Base-by-base conservation (phyloP, 2,888 invertebrate genomes). In the Tortricodes alternella region DNA sequence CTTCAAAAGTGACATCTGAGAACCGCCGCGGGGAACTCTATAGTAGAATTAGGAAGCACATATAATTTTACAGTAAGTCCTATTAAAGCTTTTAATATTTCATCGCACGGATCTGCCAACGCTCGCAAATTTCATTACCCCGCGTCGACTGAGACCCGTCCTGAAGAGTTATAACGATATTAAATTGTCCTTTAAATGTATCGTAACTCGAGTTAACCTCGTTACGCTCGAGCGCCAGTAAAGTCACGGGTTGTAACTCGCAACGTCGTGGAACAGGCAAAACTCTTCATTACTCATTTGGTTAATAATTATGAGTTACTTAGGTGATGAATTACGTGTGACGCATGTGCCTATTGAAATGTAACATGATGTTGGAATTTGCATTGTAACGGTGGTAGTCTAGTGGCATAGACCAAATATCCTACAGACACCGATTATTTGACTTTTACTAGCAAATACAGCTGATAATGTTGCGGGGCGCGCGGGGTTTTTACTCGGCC, bases 121-220 rank as follows among this genome's bases (percentile, higher is more conserved):
- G 18, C 18, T 11, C 11, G 16, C 15, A 35, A 55, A 55, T 48
- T 55, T 35, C 24, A 55, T 55, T 41, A 24, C n/a, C 35, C 44
- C 46, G 21, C 41, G 24, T 24, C 24, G 18, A 41, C 32, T 29
- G 38, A 49, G 35, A 49, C 48, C 39, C 48, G 39, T 19, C 48
- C 55, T 27, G 55, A 50, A 50, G 32, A 56, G 37, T 56, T 50
- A 50, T 50, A 56, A 56, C 44, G 37, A 44, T 21, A 43, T 44
- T 56, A 49, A 50, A 56, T 43, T 50, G 56, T 56, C 43, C 56
- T 49, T 46, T 44, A 56, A 56, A 35, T 49, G 56, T 56, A 50
- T 44, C 49, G 37, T 50, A 43, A 56, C 29, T 56, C 44, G 50
- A 50, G 44, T 56, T 56, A 56, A 56, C 21, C 41, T 35, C 34